Evolutionary conservation across 2,113 vertebrate genomes (phyloP).

Genomic region (Melanocharis versteri): DNA sequence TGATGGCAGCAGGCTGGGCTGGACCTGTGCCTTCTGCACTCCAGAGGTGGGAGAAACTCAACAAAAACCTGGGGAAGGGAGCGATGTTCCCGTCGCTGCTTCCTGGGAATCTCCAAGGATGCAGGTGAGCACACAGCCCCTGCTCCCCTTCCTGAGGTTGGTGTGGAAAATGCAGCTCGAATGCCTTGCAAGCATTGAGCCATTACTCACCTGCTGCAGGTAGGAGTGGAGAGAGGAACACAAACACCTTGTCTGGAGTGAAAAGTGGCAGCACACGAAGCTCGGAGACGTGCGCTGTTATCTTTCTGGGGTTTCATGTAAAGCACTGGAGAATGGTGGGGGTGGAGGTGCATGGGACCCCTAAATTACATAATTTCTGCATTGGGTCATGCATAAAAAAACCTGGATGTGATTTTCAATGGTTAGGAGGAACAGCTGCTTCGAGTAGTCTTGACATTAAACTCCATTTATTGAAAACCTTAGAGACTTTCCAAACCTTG

Average conservation of each 20-base stretch:
- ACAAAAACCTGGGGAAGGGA: background rate
- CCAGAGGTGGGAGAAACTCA: background rate
- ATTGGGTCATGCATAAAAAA: constrained; percentile 30
- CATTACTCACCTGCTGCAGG: background rate
- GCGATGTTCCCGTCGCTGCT: background rate
- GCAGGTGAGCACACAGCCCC: background rate
- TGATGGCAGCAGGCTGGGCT: background rate
- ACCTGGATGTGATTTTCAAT: constrained; percentile 9
- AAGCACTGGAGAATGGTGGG: background rate
- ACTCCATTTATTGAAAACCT: constrained; percentile 50
- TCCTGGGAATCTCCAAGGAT: background rate
- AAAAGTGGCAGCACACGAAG: background rate
- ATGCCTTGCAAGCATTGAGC: background rate
- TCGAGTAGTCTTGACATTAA: constrained; percentile 57
- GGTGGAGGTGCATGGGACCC: background rate
- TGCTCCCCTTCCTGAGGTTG: background rate
- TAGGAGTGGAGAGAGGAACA: background rate
- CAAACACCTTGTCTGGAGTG: background rate
- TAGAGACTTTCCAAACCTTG: constrained; percentile 45
- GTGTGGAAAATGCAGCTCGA: background rate
- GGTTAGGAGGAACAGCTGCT: constrained; percentile 58
- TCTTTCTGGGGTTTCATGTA: background rate
- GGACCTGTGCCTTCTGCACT: background rate
- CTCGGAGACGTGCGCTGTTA: background rate
- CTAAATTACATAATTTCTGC: constrained; percentile 34